A percentile compares a stretch with the other conserved stretches of the same genome.
These are phyloP conservation scores for Drosophila robusta DNA, from an alignment of 2,888 invertebrate species.

Conservation along the genomic window DNA sequence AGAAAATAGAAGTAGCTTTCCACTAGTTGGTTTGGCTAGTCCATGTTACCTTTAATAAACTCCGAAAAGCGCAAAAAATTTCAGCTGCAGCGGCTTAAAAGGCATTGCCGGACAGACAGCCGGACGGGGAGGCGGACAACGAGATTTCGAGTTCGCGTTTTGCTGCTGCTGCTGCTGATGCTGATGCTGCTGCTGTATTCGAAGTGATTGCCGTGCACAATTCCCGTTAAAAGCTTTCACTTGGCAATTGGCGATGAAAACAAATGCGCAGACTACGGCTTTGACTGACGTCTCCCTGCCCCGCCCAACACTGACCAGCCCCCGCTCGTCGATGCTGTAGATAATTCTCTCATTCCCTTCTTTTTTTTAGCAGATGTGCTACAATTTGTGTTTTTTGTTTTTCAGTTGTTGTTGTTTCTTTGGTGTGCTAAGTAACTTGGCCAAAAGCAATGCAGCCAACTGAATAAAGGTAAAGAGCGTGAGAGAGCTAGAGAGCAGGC, in stretches of 20 bases:
- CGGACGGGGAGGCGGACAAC: background rate
- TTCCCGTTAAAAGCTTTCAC: constrained; percentile 75
- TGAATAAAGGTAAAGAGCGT: constrained; percentile 21
- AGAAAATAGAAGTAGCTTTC: no score
- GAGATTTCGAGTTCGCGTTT: constrained; percentile 17
- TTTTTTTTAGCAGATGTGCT: background rate
- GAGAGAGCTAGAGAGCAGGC: constrained; percentile 1
- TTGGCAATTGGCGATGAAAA: constrained; percentile 72
- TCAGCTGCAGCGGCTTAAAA: constrained; percentile 44
- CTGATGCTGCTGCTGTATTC: constrained; percentile 34
- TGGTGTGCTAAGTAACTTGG: constrained; percentile 45
- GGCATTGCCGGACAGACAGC: constrained; percentile 15
- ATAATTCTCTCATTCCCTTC: background rate
- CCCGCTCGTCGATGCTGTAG: background rate
- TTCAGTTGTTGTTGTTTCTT: constrained; percentile 14
- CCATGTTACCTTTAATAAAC: constrained; percentile 17
- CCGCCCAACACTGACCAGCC: constrained; percentile 33
- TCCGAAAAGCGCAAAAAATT: constrained; percentile 25
- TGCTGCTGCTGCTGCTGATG: constrained; percentile 18
- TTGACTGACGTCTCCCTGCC: constrained; percentile 15
- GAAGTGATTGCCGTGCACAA: constrained; percentile 68
- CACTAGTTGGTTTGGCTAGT: background rate
- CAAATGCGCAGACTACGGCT: constrained; percentile 50
- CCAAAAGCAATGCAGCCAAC: constrained; percentile 32
- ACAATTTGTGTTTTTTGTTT: background rate